A percentile compares a stretch with the other conserved stretches of the same genome.
phyloP scores from a whole-genome alignment of 1,140 invertebrate genomes.

The Dufourea novaeangliae region DNA sequence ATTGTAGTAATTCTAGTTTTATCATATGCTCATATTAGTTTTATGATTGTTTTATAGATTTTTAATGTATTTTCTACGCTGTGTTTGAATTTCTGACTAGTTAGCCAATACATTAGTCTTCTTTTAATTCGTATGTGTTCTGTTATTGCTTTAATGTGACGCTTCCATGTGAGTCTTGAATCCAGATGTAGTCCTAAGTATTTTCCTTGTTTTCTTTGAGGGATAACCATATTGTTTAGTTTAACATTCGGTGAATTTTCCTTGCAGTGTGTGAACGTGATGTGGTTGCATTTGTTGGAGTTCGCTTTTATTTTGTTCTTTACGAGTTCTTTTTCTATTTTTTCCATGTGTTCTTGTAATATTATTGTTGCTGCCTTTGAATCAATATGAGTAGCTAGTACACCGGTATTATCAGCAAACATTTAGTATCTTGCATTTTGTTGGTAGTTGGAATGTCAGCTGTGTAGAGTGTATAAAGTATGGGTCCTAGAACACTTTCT shows the following conservation, averaged over 20 bases:
- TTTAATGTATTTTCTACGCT: no score
- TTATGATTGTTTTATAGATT: no score
- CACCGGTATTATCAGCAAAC: background rate
- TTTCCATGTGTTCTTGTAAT: background rate
- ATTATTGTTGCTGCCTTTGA: background rate
- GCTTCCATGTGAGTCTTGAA: conserved; percentile 3
- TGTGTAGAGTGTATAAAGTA: conserved; percentile 2
- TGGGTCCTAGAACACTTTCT: background rate
- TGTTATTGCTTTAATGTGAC: background rate
- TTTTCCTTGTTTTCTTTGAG: conserved; percentile 9
- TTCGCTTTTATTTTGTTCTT: conserved; percentile 11
- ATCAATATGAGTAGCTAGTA: background rate
- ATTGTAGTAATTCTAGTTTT: conserved; percentile 7
- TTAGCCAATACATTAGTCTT: no score
- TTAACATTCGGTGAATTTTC: background rate
- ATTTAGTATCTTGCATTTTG: background rate
- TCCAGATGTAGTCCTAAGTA: background rate
- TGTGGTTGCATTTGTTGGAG: conserved; percentile 1
- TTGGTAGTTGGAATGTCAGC: conserved; percentile 19
- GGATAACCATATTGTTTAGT: background rate
- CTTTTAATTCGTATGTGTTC: background rate
- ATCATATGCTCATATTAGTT: no score
- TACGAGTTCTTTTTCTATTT: background rate
- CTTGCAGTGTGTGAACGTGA: conserved; percentile 10
- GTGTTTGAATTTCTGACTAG: no score